These are phyloP conservation scores for Elachura formosa DNA, from an alignment of 2,113 vertebrate species.

Conservation along the genomic window DNA sequence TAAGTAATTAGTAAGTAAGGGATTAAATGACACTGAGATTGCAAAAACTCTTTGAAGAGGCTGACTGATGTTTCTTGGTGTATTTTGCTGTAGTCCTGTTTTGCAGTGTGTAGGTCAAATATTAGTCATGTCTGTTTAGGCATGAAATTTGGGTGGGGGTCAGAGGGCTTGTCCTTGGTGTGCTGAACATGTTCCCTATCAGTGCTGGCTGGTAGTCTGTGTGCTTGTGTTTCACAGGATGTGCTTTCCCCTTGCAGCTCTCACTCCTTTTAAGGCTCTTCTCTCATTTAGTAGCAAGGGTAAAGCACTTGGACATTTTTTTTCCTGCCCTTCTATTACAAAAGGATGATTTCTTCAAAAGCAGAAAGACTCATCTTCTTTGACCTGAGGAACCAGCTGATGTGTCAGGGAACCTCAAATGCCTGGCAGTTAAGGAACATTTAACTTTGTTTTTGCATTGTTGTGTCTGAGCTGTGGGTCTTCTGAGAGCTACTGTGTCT, in stretches of 20 bases:
- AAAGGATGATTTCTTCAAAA: not conserved
- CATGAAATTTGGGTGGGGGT: not conserved
- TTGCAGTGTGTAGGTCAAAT: not conserved
- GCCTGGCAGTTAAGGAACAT: not conserved
- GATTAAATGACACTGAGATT: not conserved
- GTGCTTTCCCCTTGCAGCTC: not conserved
- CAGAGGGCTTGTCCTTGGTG: not conserved
- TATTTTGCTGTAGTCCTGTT: not conserved
- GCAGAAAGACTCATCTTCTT: not conserved
- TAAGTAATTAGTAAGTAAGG: constrained; percentile 10
- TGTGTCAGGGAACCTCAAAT: not conserved
- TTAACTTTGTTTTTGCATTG: not conserved
- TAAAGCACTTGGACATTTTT: rapidly evolving
- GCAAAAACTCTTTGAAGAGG: not conserved
- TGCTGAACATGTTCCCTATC: not conserved
- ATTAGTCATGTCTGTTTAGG: not conserved
- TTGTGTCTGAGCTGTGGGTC: not conserved
- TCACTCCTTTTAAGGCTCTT: not conserved
- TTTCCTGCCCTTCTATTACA: not conserved
- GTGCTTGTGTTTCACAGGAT: rapidly evolving
- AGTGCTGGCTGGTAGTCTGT: not conserved
- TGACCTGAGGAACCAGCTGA: not conserved
- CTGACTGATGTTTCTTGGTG: not conserved
- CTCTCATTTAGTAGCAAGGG: not conserved
- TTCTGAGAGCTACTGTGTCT: not conserved